These are phyloP conservation scores for Ictalurus furcatus DNA, from an alignment of 2,113 vertebrate species.

Conservation along the genomic window DNA sequence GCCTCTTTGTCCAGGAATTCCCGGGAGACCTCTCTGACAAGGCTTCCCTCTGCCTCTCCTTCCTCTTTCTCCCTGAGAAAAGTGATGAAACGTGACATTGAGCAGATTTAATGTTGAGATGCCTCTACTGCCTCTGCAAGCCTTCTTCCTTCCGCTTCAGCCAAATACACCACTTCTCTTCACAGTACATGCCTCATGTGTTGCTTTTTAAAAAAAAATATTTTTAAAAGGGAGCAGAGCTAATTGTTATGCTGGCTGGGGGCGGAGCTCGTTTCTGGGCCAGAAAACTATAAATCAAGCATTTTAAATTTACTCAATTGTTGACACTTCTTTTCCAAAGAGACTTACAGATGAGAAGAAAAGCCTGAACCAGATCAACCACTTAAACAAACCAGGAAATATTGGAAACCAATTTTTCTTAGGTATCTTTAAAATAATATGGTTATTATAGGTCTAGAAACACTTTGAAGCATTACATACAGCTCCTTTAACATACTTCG, in stretches of 20 bases:
- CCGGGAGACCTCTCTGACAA: slow-evolving; percentile 71
- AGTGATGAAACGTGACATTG: slow-evolving; percentile 1
- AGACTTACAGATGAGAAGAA: background rate
- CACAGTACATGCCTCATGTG: background rate
- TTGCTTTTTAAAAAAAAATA: background rate
- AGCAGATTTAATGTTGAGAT: background rate
- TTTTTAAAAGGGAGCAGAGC: background rate
- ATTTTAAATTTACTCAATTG: background rate
- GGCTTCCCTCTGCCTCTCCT: slow-evolving; percentile 73
- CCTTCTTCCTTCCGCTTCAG: background rate
- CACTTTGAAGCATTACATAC: background rate
- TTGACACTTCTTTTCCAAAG: too few relatives aligned
- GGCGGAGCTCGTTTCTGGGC: background rate
- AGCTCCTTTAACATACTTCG: background rate
- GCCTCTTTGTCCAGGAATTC: slow-evolving; percentile 74
- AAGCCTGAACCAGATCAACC: background rate
- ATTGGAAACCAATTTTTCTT: background rate
- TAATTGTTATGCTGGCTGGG: background rate
- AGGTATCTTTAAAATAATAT: background rate
- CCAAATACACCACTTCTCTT: background rate
- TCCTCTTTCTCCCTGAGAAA: slow-evolving; percentile 77
- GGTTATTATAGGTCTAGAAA: background rate
- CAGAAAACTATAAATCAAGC: background rate
- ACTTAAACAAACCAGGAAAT: too few relatives aligned
- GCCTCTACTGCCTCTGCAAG: background rate